A percentile compares a stretch with the other conserved stretches of the same genome.
Evolutionary conservation across 2,797 vertebrate species (phyloP).

Genomic region (Cynodonichthys magdalenae): DNA sequence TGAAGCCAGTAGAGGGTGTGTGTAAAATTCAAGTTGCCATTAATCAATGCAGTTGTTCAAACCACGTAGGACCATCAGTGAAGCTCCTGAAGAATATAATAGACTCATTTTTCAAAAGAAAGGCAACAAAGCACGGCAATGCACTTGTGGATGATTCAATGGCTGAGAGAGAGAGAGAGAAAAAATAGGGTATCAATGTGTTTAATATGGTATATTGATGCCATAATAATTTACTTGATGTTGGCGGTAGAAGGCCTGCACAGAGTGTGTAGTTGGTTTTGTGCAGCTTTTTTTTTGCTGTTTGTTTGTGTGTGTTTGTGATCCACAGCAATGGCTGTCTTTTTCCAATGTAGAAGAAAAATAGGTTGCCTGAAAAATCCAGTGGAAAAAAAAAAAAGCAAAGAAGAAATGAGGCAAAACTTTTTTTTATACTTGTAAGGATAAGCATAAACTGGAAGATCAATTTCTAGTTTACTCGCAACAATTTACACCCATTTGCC

Average conservation of each 20-base stretch:
- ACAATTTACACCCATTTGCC: slow-evolving; percentile 45
- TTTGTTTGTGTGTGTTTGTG: slow-evolving; percentile 20
- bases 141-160: slow-evolving; percentile 56
- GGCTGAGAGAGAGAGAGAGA: slow-evolving; percentile 32
- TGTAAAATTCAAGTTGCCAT: slow-evolving; percentile 72
- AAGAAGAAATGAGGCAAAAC: slow-evolving; percentile 27
- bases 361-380: slow-evolving; percentile 17
- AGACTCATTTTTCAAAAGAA: slow-evolving; percentile 64
- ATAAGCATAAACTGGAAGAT: slow-evolving; percentile 46
- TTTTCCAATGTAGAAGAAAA: slow-evolving; percentile 15
- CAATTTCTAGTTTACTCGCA: slow-evolving; percentile 54
- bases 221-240: slow-evolving; percentile 47
- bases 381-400: not conserved
- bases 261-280: slow-evolving; percentile 10
- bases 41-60: slow-evolving; percentile 71
- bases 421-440: slow-evolving; percentile 11
- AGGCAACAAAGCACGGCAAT: slow-evolving; percentile 51
- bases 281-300: not conserved
- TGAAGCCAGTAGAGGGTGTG: slow-evolving; percentile 74
- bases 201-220: slow-evolving; percentile 52
- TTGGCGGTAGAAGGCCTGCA: slow-evolving; percentile 23
- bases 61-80: slow-evolving; percentile 67
- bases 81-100: slow-evolving; percentile 62
- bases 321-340: slow-evolving; percentile 14
- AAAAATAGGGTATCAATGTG: slow-evolving; percentile 46